Evolutionary conservation across 2,797 vertebrate species (phyloP).

Genomic region (Emydoidea blandingii): DNA sequence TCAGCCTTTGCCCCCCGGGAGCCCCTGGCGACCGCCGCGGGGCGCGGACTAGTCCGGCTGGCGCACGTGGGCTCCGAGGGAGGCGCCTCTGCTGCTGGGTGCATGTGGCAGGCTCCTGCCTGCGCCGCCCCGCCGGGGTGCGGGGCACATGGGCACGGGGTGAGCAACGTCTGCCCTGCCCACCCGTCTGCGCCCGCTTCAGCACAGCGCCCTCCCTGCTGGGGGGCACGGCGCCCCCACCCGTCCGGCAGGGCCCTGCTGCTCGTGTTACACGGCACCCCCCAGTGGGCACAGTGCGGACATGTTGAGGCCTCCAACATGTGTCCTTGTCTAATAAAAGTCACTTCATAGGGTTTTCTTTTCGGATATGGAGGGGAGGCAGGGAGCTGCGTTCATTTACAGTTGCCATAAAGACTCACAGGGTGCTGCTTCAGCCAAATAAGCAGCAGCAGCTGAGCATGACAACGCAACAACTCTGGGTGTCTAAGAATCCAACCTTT

Average conservation of each 20-base stretch:
- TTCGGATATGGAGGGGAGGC: rapidly evolving
- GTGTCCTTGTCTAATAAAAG: background rate
- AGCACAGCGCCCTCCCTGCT: too few relatives aligned
- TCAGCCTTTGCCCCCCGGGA: too few relatives aligned
- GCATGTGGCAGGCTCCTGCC: background rate
- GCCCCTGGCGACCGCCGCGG: background rate
- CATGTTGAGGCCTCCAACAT: background rate
- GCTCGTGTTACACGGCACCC: too few relatives aligned
- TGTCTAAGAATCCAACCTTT: too few relatives aligned
- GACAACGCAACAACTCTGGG: rapidly evolving
- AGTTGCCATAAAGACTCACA: rapidly evolving
- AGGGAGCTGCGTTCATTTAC: rapidly evolving
- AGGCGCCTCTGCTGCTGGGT: background rate
- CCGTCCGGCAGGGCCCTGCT: too few relatives aligned
- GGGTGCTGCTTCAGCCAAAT: background rate
- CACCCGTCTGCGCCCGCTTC: too few relatives aligned
- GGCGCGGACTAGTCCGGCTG: too few relatives aligned
- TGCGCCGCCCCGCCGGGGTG: background rate
- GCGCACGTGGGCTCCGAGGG: too few relatives aligned
- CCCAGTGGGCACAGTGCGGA: too few relatives aligned
- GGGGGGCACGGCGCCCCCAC: too few relatives aligned
- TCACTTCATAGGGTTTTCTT: background rate
- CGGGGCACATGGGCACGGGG: background rate
- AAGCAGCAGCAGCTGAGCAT: rapidly evolving
- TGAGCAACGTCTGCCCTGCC: background rate